These are phyloP conservation scores for Smittia aterrima DNA, from an alignment of 2,888 invertebrate genomes.

Conservation along the genomic window DNA sequence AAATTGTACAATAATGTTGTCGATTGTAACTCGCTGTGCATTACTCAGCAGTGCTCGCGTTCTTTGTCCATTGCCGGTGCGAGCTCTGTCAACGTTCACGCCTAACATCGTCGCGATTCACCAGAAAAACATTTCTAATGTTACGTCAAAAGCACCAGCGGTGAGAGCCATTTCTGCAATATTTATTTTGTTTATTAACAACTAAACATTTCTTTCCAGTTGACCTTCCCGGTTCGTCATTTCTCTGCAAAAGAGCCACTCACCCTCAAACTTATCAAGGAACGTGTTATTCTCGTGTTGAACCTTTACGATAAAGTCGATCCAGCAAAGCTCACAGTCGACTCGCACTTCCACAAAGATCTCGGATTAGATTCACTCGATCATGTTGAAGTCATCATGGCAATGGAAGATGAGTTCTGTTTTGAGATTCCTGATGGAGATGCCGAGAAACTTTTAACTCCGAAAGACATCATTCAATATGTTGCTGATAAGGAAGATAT, in stretches of 20 bases:
- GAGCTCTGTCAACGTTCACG: constrained; percentile 9
- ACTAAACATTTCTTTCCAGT: not conserved
- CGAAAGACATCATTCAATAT: constrained; percentile 90
- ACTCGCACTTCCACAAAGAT: constrained; percentile 96
- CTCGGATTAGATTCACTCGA: constrained; percentile 96
- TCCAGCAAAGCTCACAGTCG: constrained; percentile 82
- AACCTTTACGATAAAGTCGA: constrained; percentile 97
- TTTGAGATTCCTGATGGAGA: constrained; percentile 98
- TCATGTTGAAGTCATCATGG: constrained; percentile 99
- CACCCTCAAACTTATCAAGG: constrained; percentile 76
- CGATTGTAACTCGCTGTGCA: not conserved
- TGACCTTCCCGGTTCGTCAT: not conserved
- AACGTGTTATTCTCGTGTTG: constrained; percentile 91
- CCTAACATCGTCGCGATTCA: not conserved
- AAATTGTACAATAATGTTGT: constrained; percentile 20
- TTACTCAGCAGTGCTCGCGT: not conserved
- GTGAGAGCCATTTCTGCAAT: not conserved
- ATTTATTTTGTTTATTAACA: not conserved
- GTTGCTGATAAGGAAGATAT: constrained; percentile 92
- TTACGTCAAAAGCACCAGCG: constrained; percentile 29
- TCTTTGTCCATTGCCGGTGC: not conserved
- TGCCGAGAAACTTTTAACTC: constrained; percentile 87
- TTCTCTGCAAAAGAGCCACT: constrained; percentile 65
- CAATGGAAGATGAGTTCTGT: constrained; percentile 99
- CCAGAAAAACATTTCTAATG: not conserved